Base-by-base conservation (phyloP, 2,888 invertebrate species). In the Lumbricus terrestris region DNA sequence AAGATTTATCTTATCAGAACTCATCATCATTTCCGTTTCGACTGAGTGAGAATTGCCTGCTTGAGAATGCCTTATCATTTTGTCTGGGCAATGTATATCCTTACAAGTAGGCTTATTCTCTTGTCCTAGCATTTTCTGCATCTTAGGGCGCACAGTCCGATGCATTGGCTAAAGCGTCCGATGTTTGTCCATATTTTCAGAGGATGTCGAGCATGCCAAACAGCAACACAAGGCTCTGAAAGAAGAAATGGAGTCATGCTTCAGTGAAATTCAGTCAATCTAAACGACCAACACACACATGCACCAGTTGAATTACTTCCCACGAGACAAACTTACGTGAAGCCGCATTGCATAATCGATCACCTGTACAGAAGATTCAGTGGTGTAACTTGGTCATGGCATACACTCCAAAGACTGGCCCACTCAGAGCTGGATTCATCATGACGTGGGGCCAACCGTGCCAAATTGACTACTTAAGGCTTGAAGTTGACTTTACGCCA, bases 211-310 rank as follows among this genome's bases (percentile, higher is more conserved):
- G 20, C 89, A 89, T 38, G 38, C 42, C 40, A 69, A 47, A 11
- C 88, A 82, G 20, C 42, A 82, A 69, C 47, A 89, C 40, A 90
- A 89, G 88, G 89, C 40, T 13, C 69, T 90, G 20, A 42, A 47
- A 69, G 88, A 82, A 35, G 90, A 90, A 82, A 90, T 90, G 90
- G 90, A 90, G 15, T 15, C 88, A 20, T 90, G 90, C 42, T 69
- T 90, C 88, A 83, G 89, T 13, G 90, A 90, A 23, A 54, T 90
- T 54, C 89, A 89, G 69, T 54, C 89, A 0, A 90, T 90, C 33
- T 90, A 42, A 89, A 15, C 13, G 16, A 35, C 35, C 4, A n/a
- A n/a, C n/a, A n/a, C n/a, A 40, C 40, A 15, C 13, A n/a, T 6
- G n/a, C n/a, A n/a, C 29, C n/a, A 69, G 69, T 69, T 69, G 29